These are phyloP conservation scores for Sericinus montela DNA, from an alignment of 2,888 invertebrate genomes.

Conservation along the genomic window DNA sequence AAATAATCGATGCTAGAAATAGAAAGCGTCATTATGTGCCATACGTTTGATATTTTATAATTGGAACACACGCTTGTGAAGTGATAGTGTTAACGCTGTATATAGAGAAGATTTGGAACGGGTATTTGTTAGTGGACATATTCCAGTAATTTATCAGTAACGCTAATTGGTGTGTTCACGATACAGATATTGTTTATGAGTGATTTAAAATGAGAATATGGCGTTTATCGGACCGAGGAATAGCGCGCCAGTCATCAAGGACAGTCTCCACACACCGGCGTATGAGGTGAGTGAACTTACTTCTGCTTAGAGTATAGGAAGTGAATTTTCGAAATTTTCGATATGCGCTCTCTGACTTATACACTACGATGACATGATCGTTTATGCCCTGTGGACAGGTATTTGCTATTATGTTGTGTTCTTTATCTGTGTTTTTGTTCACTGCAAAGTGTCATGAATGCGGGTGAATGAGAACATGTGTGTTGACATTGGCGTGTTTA, in stretches of 20 bases:
- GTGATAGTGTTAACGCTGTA: constrained; percentile 13
- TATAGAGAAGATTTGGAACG: constrained; percentile 6
- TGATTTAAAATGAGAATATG: constrained; percentile 65
- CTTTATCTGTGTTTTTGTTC: not conserved
- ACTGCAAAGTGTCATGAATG: constrained; percentile 2
- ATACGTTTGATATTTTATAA: constrained; percentile 13
- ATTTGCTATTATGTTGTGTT: constrained; percentile 2
- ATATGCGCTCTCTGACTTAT: not conserved
- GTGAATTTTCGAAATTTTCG: not conserved
- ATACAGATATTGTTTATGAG: constrained; percentile 29
- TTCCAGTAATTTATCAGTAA: constrained; percentile 7
- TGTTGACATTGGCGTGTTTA: no score
- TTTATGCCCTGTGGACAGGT: not conserved
- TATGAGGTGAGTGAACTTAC: constrained; percentile 78
- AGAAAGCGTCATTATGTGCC: constrained; percentile 2
- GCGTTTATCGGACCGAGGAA: constrained; percentile 81
- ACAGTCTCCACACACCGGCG: constrained; percentile 83
- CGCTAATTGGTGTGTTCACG: constrained; percentile 14
- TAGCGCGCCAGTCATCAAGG: constrained; percentile 81
- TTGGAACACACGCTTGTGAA: constrained; percentile 13
- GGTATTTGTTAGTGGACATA: not conserved
- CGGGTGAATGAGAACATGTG: not conserved
- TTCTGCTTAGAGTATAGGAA: not conserved
- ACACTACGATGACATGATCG: constrained; percentile 1
- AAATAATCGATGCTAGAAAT: constrained; percentile 1